Evolutionary conservation across 2,888 invertebrate species (phyloP).

Genomic region (Drosophila kanekoi): DNA sequence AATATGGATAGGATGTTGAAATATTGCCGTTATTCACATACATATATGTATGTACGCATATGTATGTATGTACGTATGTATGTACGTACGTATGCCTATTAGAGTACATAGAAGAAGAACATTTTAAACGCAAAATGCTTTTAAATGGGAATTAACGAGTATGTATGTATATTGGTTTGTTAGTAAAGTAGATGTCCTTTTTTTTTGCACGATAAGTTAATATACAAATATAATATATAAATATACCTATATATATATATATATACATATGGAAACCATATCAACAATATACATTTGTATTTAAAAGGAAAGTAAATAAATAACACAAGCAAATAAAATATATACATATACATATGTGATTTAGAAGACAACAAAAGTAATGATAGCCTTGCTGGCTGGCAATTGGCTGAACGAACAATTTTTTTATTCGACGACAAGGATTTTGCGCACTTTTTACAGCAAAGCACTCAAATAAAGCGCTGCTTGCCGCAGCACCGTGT

Average conservation of each 20-base stretch:
- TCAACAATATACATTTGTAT: conserved; percentile 46
- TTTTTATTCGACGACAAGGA: conserved; percentile 78
- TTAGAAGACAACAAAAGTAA: conserved; percentile 23
- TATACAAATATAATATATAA: conserved; percentile 26
- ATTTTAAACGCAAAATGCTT: conserved; percentile 53
- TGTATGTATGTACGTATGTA: too few relatives aligned
- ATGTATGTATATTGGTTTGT: conserved; percentile 43
- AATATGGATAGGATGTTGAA: conserved; percentile 52
- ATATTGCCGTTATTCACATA: conserved; percentile 49
- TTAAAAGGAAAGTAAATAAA: conserved; percentile 24
- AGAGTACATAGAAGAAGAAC: conserved; percentile 29
- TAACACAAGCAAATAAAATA: conserved; percentile 19
- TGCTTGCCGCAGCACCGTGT: too few relatives aligned
- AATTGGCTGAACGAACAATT: conserved; percentile 65
- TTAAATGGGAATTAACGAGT: conserved; percentile 48
- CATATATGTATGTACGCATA: conserved; percentile 10
- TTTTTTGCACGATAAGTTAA: conserved; percentile 71
- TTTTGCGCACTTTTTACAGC: conserved; percentile 78
- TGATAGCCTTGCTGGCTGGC: conserved; percentile 27
- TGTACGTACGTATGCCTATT: conserved; percentile 21
- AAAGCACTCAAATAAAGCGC: conserved; percentile 74
- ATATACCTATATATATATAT: conserved; percentile 32
- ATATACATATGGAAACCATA: conserved; percentile 44
- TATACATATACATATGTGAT: conserved; percentile 37
- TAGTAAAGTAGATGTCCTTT: conserved; percentile 46